Percentiles rank a stretch among this genome's conserved stretches.
Conservation (phyloP, 1,140 invertebrate genomes). For the Piezodorus guildinii region DNA sequence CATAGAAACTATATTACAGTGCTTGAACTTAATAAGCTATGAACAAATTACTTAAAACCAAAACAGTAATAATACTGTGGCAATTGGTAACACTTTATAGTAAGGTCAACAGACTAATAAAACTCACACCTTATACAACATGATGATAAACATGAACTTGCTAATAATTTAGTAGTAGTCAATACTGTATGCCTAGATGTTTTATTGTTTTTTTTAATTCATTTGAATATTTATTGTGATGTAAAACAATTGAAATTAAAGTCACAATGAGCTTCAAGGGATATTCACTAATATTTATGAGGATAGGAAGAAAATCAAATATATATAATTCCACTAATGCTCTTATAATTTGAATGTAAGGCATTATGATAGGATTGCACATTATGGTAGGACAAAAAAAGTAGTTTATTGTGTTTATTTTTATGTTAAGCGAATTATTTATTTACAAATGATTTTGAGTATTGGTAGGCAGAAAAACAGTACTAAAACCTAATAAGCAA, state of each 20-base stretch:
- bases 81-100: conserved; percentile 6
- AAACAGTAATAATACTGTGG: conserved; percentile 12
- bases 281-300: not conserved
- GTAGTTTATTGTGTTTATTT: no score
- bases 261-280: not conserved
- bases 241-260: not conserved
- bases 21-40: conserved; percentile 10
- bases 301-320: not conserved
- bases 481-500: conserved; percentile 13
- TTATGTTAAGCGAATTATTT: not conserved
- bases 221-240: no score
- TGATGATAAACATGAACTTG: no score
- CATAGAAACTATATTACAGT: conserved; percentile 14
- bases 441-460: conserved; percentile 9
- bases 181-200: no score
- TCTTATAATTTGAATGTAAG: no score
- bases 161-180: no score
- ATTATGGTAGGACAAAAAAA: no score
- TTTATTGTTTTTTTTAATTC: no score
- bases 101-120: conserved; percentile 14
- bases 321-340: no score
- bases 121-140: conserved; percentile 6
- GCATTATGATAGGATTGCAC: no score
- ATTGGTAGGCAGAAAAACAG: not conserved
- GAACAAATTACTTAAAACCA: conserved; percentile 11